Conservation (phyloP, 2,113 vertebrate species). For the Petrocephalus microphthalmus region DNA sequence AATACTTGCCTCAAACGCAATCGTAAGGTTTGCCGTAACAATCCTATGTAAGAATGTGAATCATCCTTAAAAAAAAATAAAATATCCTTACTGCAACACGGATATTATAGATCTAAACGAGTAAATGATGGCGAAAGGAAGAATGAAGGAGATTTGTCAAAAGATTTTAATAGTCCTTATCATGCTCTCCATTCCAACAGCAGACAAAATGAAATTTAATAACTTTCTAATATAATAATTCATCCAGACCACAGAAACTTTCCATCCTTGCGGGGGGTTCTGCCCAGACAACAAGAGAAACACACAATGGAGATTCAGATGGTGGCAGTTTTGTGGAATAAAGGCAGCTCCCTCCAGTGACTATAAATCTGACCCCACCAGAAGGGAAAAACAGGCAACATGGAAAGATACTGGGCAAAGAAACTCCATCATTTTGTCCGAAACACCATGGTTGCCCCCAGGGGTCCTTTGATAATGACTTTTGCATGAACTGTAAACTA, state of each 20-base stretch:
- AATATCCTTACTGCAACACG: not conserved
- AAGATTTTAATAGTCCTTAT: not conserved
- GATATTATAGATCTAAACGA: not conserved
- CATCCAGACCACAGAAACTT: not conserved
- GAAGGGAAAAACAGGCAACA: not conserved
- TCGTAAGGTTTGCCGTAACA: not conserved
- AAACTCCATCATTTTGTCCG: not conserved
- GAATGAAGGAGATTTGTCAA: not conserved
- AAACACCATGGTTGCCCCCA: not conserved
- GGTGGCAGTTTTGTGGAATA: not conserved
- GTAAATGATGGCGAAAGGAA: not conserved
- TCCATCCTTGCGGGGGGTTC: not conserved
- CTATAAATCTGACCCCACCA: not conserved
- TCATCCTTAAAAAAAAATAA: not conserved
- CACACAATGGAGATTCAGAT: not conserved
- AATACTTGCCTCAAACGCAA: not conserved
- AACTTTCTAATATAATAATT: not conserved
- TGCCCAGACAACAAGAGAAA: not conserved
- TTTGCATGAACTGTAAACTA: not conserved
- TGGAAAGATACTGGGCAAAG: not conserved
- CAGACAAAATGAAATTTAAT: not conserved
- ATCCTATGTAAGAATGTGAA: not conserved
- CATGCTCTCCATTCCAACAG: not conserved
- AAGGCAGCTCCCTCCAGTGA: not conserved
- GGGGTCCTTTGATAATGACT: not conserved